phyloP scores from a whole-genome alignment of 2,797 vertebrate genomes.

The Urocyon cinereoargenteus region DNA sequence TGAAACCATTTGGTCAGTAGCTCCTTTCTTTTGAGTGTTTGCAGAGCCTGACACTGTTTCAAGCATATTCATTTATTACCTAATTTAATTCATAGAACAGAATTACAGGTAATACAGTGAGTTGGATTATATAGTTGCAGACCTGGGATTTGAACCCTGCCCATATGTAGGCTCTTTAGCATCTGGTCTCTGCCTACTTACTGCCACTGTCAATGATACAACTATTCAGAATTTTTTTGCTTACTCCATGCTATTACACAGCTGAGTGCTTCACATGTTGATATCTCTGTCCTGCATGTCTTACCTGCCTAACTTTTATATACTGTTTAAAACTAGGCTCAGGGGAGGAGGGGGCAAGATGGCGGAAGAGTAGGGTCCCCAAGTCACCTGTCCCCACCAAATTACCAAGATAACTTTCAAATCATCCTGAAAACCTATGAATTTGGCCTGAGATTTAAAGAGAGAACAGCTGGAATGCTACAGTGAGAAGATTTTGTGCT shows the following conservation, averaged over 20 bases:
- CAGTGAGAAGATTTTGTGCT: too few relatives aligned
- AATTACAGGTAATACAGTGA: not conserved
- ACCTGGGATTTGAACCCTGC: not conserved
- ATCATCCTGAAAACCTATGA: too few relatives aligned
- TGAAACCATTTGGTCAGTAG: not conserved
- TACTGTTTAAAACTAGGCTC: constrained; percentile 24
- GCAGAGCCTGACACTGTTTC: not conserved
- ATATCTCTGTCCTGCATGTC: not conserved
- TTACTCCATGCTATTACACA: not conserved
- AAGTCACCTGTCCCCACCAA: too few relatives aligned
- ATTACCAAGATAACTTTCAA: too few relatives aligned
- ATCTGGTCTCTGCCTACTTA: not conserved
- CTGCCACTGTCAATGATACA: not conserved
- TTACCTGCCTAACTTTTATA: not conserved
- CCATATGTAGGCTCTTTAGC: not conserved
- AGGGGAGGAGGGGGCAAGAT: too few relatives aligned
- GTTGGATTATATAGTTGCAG: not conserved
- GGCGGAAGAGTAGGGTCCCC: too few relatives aligned
- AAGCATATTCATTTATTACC: not conserved
- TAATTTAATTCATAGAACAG: constrained; percentile 16
- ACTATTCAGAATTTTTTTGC: not conserved
- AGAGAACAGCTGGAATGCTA: too few relatives aligned
- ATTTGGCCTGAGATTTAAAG: too few relatives aligned
- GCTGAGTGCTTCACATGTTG: not conserved
- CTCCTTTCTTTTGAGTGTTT: not conserved